These are phyloP conservation scores for Cliona cf. orientalis DNA, from an alignment of 37 sponge, comb jelly and placozoan species.

Conservation along the genomic window DNA sequence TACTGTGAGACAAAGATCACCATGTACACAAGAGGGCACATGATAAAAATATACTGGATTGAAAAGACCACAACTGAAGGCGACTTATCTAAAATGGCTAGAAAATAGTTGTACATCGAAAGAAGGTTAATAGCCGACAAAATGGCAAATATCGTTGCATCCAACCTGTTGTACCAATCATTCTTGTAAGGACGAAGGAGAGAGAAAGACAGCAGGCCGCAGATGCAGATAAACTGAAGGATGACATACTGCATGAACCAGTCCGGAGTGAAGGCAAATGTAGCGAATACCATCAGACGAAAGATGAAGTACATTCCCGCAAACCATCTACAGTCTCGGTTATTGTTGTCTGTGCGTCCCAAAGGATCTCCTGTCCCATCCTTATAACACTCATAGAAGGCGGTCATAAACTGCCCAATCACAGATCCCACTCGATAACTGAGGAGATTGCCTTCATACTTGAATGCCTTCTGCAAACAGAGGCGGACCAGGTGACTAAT, in stretches of 20 bases:
- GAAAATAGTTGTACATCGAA: constrained; percentile 48
- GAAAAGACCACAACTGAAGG: neutral
- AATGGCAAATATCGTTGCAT: constrained; percentile 50
- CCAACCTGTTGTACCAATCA: constrained; percentile 49
- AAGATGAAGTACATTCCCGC: constrained; percentile 71
- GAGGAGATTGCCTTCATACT: neutral
- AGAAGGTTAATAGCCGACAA: constrained; percentile 41
- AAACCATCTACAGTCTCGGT: constrained; percentile 56
- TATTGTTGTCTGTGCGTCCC: neutral
- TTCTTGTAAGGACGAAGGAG: constrained; percentile 67
- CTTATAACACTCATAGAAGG: constrained; percentile 70
- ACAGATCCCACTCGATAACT: neutral
- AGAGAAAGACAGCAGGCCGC: constrained; percentile 25
- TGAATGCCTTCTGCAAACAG: neutral
- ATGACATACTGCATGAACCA: constrained; percentile 26
- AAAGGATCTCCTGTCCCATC: constrained; percentile 49
- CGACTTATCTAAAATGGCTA: neutral
- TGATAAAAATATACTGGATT: constrained; percentile 25
- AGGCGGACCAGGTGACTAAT: neutral
- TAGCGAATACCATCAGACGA: constrained; percentile 44
- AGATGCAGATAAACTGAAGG: constrained; percentile 24
- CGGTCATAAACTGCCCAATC: constrained; percentile 47
- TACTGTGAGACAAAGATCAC: neutral
- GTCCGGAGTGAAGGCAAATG: constrained; percentile 40
- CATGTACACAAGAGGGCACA: constrained; percentile 41